Evolutionary conservation across 1,140 invertebrate genomes (phyloP), one percentile per base, ranked within the genome.

Genomic region (Drosophila nasuta): DNA sequence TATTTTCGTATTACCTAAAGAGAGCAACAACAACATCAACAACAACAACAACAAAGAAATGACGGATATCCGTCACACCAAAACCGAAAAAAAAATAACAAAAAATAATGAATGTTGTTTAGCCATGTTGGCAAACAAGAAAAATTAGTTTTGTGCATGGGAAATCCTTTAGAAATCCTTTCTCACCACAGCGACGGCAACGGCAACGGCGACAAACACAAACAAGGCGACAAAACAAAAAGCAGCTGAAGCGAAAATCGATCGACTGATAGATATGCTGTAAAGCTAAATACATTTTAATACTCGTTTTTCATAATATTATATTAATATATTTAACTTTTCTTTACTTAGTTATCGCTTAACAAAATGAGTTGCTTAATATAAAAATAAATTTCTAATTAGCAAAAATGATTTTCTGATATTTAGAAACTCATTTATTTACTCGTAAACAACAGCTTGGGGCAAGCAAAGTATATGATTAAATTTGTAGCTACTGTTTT

Each of bases 91-190:
- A 13, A 25, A 25, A 25, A 25, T 25, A 25, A 25, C 20, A 20
- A 48, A 62, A 75, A 67, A 65, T 71, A 82, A 78, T 78, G 71
- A 81, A 78, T 56, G 66, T 72, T 56, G 66, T 72, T 75, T 62
- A 78, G 70, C 62, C 41, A 49, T 60, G 5, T 11, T 54, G 46
- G 64, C 52, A 69, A 81, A 75, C 49, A 70, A 62, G 69, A 70
- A 57, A 74, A 77, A 82, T 81, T 67, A 65, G 52, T 70, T 63
- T 56, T 35, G 45, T 60, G 25, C 48, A 38, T 41, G 46, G 43
- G 35, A 56, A 68, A 54, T 54, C 33, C 57, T 43, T 30, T 51
- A 46, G 48, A 77, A 70, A 81, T 74, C 58, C 66, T 67, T 66
- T 67, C n/a, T 33, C 10, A 41, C 20, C 49, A 59, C 49, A 60